phyloP scores from a whole-genome alignment of 2,888 invertebrate genomes.

The Unio delphinus region DNA sequence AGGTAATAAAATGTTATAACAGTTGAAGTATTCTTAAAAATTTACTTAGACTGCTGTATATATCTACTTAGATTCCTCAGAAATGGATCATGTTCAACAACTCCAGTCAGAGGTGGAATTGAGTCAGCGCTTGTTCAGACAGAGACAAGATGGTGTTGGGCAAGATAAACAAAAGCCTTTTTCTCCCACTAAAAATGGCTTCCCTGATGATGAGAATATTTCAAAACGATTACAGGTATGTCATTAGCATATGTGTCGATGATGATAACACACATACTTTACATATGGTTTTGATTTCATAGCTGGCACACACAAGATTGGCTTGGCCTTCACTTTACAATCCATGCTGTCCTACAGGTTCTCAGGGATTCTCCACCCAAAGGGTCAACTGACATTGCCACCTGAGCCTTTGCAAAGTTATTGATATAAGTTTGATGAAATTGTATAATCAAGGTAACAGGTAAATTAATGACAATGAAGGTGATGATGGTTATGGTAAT shows the following conservation, averaged over 20 bases:
- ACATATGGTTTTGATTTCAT: slow-evolving; percentile 4
- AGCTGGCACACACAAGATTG: slow-evolving; percentile 2
- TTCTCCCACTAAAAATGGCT: slow-evolving; percentile 25
- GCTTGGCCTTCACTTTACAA: background rate
- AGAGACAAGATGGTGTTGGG: slow-evolving; percentile 40
- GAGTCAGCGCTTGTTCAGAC: slow-evolving; percentile 33
- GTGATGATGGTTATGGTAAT: no score
- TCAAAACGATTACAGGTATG: slow-evolving; percentile 49
- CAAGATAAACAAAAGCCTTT: slow-evolving; percentile 24
- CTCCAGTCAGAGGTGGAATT: slow-evolving; percentile 33
- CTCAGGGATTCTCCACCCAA: background rate
- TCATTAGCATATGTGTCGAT: no score
- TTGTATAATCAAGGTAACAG: no score
- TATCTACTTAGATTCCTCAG: slow-evolving; percentile 17
- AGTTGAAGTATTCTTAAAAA: no score
- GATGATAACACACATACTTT: no score
- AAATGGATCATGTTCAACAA: slow-evolving; percentile 27
- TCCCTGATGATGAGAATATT: slow-evolving; percentile 28
- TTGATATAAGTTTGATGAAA: no score
- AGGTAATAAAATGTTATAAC: no score
- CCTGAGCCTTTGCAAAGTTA: no score
- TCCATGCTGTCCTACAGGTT: background rate
- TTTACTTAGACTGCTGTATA: no score
- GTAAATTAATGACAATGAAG: no score
- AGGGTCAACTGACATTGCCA: no score